Evolutionary conservation across 2,797 vertebrate genomes (phyloP).

Genomic region (Dicrostonyx torquatus): DNA sequence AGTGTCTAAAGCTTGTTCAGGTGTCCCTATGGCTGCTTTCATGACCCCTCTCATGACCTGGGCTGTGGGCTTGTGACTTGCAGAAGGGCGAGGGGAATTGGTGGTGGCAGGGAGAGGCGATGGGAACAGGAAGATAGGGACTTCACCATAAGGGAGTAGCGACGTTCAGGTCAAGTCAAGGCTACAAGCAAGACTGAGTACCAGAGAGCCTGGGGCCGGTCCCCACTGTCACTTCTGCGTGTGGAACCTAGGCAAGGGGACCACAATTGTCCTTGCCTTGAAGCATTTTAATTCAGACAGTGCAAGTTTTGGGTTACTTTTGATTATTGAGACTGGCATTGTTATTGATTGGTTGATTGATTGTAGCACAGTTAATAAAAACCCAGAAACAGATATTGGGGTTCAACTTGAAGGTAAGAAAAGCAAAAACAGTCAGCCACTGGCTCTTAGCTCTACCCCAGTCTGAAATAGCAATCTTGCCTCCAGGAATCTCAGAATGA

Average conservation of each 20-base stretch:
- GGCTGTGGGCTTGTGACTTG: background rate
- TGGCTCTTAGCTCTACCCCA: too few species aligned
- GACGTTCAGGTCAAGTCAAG: background rate
- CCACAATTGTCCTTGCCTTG: background rate
- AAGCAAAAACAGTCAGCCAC: too few species aligned
- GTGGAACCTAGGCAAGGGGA: background rate
- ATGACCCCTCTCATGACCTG: background rate
- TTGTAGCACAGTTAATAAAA: background rate
- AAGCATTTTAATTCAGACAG: background rate
- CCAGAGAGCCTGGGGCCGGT: background rate
- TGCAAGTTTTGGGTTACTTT: background rate
- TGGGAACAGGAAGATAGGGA: background rate
- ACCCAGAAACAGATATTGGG: too few species aligned
- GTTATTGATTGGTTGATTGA: background rate
- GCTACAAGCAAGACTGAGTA: background rate
- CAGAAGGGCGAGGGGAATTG: background rate
- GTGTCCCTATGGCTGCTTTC: background rate
- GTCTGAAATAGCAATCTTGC: too few species aligned
- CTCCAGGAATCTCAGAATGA: too few species aligned
- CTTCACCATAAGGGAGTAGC: background rate
- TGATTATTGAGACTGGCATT: background rate
- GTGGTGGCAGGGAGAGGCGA: background rate
- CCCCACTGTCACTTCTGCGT: background rate
- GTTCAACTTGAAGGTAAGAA: too few species aligned
- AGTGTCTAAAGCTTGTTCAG: background rate